Evolutionary conservation across 2,113 vertebrate genomes (phyloP).

Genomic region (Vombatus ursinus): DNA sequence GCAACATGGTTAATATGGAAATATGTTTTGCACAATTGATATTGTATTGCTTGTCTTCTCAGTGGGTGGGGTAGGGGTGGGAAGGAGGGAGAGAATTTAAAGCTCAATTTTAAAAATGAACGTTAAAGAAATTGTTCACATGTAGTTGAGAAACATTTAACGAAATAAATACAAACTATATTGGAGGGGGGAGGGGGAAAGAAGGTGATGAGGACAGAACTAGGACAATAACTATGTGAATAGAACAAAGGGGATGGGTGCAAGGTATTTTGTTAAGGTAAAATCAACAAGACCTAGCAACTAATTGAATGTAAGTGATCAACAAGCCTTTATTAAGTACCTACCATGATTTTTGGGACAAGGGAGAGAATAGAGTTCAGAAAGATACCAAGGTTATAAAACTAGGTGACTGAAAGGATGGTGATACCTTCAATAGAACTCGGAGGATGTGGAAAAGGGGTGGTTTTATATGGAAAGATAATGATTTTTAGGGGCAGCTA

Average conservation of each 20-base stretch:
- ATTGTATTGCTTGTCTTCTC: too few relatives aligned
- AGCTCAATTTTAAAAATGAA: neutral
- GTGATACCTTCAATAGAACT: neutral
- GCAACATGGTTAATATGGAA: too few relatives aligned
- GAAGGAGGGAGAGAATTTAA: too few relatives aligned
- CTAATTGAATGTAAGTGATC: neutral
- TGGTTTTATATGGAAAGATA: neutral
- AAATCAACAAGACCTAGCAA: neutral
- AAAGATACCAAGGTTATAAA: neutral
- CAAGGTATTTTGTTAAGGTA: neutral
- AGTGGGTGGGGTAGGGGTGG: too few relatives aligned
- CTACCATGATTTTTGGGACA: neutral
- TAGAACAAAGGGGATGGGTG: neutral
- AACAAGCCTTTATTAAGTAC: neutral
- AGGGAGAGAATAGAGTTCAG: neutral
- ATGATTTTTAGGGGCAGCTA: neutral
- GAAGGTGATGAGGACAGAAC: neutral
- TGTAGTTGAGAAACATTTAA: neutral
- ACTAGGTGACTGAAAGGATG: neutral
- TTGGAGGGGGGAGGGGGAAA: too few relatives aligned
- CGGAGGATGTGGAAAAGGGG: neutral
- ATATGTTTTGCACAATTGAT: too few relatives aligned
- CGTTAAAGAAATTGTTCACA: neutral
- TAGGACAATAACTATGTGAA: neutral
- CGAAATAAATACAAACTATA: neutral